Conservation (phyloP, 2,113 vertebrate species). For the Ameiurus melas region DNA sequence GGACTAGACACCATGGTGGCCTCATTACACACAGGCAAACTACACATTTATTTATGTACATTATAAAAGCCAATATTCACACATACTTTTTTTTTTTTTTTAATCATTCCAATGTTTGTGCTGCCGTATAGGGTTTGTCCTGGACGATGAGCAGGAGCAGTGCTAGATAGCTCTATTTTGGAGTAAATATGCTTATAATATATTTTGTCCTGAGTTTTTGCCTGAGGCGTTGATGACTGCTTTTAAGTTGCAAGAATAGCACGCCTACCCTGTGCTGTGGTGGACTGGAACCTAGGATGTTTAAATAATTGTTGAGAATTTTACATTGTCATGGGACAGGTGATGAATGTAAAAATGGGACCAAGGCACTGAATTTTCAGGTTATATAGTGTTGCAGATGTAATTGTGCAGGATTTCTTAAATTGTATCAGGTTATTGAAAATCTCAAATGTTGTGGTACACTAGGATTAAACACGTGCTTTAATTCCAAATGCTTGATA, state of each 20-base stretch:
- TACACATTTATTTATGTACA: slow-evolving; percentile 43
- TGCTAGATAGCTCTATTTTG: background rate
- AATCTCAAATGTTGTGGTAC: slow-evolving; percentile 7
- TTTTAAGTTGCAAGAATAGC: background rate
- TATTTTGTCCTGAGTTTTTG: slow-evolving; percentile 10
- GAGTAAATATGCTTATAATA: background rate
- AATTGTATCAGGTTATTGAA: slow-evolving; percentile 5
- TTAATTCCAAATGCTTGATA: slow-evolving; percentile 16
- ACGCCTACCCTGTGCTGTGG: slow-evolving; percentile 29
- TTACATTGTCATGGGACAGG: slow-evolving; percentile 61
- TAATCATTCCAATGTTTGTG: background rate
- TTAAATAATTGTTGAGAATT: slow-evolving; percentile 46
- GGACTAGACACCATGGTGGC: slow-evolving; percentile 51
- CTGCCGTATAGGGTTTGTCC: background rate
- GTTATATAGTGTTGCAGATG: slow-evolving; percentile 30
- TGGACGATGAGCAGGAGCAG: background rate
- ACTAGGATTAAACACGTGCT: slow-evolving; percentile 18
- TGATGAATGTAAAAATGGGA: slow-evolving; percentile 52
- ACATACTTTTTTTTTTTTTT: background rate
- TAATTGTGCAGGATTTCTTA: slow-evolving; percentile 8
- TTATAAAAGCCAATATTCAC: slow-evolving; percentile 32
- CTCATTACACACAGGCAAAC: slow-evolving; percentile 51
- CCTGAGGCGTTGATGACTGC: background rate
- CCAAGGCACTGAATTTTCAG: slow-evolving; percentile 48
- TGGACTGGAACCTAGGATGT: slow-evolving; percentile 39